These are phyloP conservation scores for Eulemur coronatus DNA, from an alignment of 2,797 vertebrate species.

Conservation along the genomic window DNA sequence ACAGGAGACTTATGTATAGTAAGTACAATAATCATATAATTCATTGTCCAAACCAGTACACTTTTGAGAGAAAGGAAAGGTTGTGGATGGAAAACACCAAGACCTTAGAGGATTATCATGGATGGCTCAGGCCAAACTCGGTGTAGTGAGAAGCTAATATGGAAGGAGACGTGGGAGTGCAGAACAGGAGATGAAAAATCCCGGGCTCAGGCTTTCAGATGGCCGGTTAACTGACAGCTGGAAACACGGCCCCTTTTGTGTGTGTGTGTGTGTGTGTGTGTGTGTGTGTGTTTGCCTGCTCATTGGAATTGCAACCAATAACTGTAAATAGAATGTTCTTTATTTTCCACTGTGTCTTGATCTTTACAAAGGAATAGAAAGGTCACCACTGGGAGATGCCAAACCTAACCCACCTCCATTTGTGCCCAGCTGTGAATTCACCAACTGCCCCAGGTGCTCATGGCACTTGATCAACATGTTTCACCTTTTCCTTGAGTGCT, in stretches of 20 bases:
- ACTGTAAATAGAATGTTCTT: not conserved
- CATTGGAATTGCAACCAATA: not conserved
- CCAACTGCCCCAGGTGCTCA: not conserved
- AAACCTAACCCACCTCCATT: not conserved
- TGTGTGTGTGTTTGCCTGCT: not conserved
- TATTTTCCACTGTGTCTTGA: not conserved
- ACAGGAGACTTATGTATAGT: not conserved
- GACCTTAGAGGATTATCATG: not conserved
- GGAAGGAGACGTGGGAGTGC: not conserved
- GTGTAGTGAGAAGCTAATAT: not conserved
- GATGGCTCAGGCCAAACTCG: not conserved
- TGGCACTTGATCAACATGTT: not conserved
- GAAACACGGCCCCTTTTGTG: not conserved
- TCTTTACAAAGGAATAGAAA: not conserved
- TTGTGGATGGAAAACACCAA: not conserved
- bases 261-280: not conserved
- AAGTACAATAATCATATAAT: not conserved
- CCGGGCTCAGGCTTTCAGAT: not conserved
- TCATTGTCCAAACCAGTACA: not conserved
- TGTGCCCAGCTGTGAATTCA: not conserved
- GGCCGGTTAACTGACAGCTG: not conserved
- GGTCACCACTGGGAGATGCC: not conserved
- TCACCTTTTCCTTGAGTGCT: not conserved
- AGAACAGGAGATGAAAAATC: not conserved
- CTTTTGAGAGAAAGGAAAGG: not conserved